Base-by-base conservation (phyloP, 2,113 vertebrate genomes). In the Typhlomys cinereus region DNA sequence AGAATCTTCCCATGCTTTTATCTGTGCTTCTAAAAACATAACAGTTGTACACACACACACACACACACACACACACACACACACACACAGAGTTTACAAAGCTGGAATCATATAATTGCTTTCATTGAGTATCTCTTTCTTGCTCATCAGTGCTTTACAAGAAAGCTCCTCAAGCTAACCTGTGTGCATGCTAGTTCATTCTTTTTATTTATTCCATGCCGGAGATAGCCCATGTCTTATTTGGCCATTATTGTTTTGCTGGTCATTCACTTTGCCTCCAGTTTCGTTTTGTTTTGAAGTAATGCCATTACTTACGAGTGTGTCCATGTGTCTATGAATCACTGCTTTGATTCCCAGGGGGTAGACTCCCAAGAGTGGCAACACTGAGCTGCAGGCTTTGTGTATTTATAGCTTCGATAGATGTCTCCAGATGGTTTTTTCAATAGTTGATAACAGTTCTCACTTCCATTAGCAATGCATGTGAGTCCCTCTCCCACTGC, bases 271-370 rank as follows among this genome's bases (percentile, higher is more conserved):
- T 81, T 85, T 62, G 44, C 73, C 44, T 85, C 14, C 13, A 29
- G n/a, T 29, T 79, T 39, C 18, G 85, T 48, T 48, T 69, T 34
- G 39, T 59, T 66, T 66, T 23, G 69, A 87, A 74, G 52, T 31
- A 91, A 86, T 50, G 1, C 31, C 62, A 59, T 76, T 44, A 25
- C 48, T 73, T 85, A 31, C 70, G 27, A 39, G 5, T 67, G 48
- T 70, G 90, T 61, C 54, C 46, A 6, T 71, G 21, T 69, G 34
- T 36, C 46, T 81, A 44, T 6, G 13, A 93, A 70, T 27, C 18
- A 41, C 46, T 61, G n/a, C n/a, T 94, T 95, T 92, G 50, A 74
- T 88, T 86, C 90, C 83, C 62, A n/a, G 18, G 79, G 50, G 36
- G 52, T 25, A 71, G 83, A 92, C 41, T 92, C 74, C 79, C 29